Evolutionary conservation across 92 coral and sea anemone genomes (phyloP), one percentile per base, ranked within the genome.

Genomic region (Palythoa caribaeorum): DNA sequence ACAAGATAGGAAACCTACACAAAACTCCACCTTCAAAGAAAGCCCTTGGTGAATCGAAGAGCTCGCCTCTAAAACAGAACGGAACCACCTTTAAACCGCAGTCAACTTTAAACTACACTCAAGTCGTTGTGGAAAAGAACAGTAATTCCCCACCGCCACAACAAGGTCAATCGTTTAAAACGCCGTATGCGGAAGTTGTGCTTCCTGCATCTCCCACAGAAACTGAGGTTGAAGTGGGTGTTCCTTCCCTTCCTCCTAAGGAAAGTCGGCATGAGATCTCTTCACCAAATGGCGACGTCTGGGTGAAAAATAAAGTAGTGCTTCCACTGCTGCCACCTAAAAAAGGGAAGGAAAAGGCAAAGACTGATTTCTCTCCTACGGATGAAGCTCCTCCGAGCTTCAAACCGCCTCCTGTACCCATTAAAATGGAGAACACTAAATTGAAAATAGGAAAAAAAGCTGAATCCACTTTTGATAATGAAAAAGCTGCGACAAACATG

Each of bases 141-240:
- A 50, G 72, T 2, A 71, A 88, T 1, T 63, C 92, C 7, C 92
- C 95, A 52, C 90, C 95, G 7, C 93, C 89, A 19, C 87, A 80
- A 36, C 71, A 60, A 38, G 81, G 88, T 74, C 53, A 86, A 8
- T 68, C 38, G 16, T 73, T 79, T 36, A 91, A 92, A 75, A 97
- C 99, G 17, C 95, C 94, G 14, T 97, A 97, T 75, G 96, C 96
- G 0, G 99, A 95, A 66, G 97, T 97, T 20, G 94, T 92, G 38
- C 60, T 97, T 37, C 96, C 96, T 9, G 8, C 70, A 1, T 54
- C 79, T 38, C 80, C 83, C 65, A 53, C 83, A 28, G 94, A 91
- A 59, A 78, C 72, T 10, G 72, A 78, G 0, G 78, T 35, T 52
- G 55, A 73, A 5, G 88, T 59, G 28, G 87, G 87, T 9, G 75